Conservation (phyloP, 2,888 invertebrate genomes). For the Athalia rosae region DNA sequence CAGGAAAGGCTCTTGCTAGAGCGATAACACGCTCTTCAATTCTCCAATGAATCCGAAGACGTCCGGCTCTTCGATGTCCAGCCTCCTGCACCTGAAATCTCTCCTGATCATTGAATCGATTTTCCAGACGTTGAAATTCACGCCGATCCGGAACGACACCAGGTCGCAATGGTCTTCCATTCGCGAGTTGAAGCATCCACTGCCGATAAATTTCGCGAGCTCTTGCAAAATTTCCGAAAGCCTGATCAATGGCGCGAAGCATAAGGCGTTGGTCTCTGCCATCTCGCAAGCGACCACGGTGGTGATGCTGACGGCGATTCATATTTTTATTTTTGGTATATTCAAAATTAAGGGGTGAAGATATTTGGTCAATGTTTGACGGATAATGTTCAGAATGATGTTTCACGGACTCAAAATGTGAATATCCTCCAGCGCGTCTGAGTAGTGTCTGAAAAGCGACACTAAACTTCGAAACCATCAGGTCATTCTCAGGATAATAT, state of each 20-base stretch:
- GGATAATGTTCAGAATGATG: no score
- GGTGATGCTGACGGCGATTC: background rate
- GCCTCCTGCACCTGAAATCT: constrained; percentile 33
- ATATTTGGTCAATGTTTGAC: no score
- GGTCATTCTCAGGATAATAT: no score
- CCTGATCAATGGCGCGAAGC: constrained; percentile 44
- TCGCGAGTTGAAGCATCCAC: background rate
- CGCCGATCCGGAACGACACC: constrained; percentile 42
- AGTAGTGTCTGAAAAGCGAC: no score
- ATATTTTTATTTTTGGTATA: background rate
- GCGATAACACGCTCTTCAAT: constrained; percentile 25
- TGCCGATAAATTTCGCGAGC: background rate
- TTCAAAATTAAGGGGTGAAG: no score
- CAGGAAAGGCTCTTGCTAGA: constrained; percentile 15
- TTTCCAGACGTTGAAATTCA: constrained; percentile 46
- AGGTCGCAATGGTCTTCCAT: constrained; percentile 23
- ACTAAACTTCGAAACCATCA: no score
- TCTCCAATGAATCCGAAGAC: constrained; percentile 40
- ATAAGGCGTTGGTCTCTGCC: constrained; percentile 43
- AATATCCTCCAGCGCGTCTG: no score
- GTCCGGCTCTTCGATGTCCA: constrained; percentile 37
- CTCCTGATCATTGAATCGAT: constrained; percentile 46
- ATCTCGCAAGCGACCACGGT: constrained; percentile 28
- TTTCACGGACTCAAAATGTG: no score
- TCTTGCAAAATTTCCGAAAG: constrained; percentile 38